Evolutionary conservation across 2,888 invertebrate genomes (phyloP).

Genomic region (Melanostoma scalare): DNA sequence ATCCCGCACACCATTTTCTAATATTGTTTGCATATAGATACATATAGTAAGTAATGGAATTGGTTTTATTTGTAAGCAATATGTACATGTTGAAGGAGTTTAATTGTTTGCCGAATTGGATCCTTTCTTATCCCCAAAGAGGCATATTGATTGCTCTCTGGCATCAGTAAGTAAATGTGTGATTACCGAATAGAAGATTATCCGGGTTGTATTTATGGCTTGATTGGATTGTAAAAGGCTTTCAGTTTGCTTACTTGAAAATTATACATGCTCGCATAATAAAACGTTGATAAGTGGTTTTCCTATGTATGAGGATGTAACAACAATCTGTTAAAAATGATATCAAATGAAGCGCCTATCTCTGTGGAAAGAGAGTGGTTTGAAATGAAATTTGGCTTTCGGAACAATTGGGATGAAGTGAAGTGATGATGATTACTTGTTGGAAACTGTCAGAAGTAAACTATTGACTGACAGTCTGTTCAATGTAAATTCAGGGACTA

Average conservation of each 20-base stretch:
- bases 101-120: constrained; percentile 56
- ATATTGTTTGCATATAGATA: constrained; percentile 40
- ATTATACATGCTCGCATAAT: constrained; percentile 5
- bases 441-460: too few relatives aligned
- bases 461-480: too few relatives aligned
- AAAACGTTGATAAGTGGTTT: constrained; percentile 46
- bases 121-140: constrained; percentile 23
- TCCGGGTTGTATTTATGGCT: constrained; percentile 59
- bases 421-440: too few relatives aligned
- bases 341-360: background rate
- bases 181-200: constrained; percentile 63
- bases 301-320: constrained; percentile 28
- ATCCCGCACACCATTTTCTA: constrained; percentile 19
- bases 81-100: constrained; percentile 30
- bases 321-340: constrained; percentile 24
- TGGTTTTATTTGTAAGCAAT: constrained; percentile 28
- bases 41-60: constrained; percentile 4
- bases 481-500: too few relatives aligned
- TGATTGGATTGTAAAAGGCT: constrained; percentile 44
- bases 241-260: constrained; percentile 52
- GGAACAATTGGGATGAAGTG: background rate
- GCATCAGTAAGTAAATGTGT: constrained; percentile 52
- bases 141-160: constrained; percentile 43
- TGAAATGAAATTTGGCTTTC: background rate
- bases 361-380: background rate